A percentile compares a stretch with the other conserved stretches of the same genome.
phyloP scores from a whole-genome alignment of 2,888 invertebrate species.

The Pimpla rufipes region DNA sequence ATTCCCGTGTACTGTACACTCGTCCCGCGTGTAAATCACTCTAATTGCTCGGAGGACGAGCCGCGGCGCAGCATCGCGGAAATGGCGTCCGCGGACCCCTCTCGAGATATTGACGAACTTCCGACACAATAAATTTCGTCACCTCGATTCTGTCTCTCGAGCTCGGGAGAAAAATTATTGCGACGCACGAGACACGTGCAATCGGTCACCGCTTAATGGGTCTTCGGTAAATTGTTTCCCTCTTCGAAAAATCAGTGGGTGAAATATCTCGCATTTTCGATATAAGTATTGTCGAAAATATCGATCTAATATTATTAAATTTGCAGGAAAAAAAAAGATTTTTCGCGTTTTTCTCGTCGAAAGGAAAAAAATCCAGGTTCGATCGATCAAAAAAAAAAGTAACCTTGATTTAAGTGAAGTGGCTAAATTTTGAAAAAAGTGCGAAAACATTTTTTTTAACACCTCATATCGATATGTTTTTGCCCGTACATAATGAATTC shows the following conservation, averaged over 20 bases:
- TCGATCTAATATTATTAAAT: too few species aligned
- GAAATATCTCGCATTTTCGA: too few species aligned
- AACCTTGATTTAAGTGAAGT: too few species aligned
- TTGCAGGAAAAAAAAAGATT: too few species aligned
- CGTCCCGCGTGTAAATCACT: slow-evolving; percentile 55
- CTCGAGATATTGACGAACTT: slow-evolving; percentile 52
- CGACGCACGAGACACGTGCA: background rate
- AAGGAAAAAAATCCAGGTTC: too few species aligned
- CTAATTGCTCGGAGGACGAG: slow-evolving; percentile 51
- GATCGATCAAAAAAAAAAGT: too few species aligned
- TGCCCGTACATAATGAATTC: too few species aligned
- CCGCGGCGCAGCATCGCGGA: slow-evolving; percentile 20
- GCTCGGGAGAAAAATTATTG: slow-evolving; percentile 15
- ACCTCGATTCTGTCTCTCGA: background rate
- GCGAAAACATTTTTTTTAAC: too few species aligned
- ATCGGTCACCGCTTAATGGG: background rate
- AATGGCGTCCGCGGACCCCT: slow-evolving; percentile 31
- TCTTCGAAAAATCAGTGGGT: background rate
- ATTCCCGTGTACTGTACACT: slow-evolving; percentile 48
- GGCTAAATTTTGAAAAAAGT: too few species aligned
- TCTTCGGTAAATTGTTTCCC: background rate
- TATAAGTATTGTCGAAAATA: too few species aligned
- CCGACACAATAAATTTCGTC: slow-evolving; percentile 37
- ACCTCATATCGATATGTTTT: background rate
- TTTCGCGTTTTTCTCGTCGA: too few species aligned